Evolutionary conservation across 2,797 vertebrate species (phyloP).

Genomic region (Spinus pinus): DNA sequence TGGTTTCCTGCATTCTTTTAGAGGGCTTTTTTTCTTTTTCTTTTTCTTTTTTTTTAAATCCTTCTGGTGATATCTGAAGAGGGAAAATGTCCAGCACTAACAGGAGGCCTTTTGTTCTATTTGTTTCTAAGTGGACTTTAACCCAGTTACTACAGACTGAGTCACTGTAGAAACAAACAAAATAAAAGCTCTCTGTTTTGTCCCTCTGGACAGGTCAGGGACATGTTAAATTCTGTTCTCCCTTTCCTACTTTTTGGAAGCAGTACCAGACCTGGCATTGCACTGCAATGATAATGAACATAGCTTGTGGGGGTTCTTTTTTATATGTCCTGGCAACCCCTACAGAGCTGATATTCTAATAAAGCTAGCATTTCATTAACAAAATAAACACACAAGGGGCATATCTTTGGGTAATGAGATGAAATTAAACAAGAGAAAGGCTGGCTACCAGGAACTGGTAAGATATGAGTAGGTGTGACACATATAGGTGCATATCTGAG

Average conservation of each 20-base stretch:
- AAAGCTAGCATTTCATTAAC: constrained; percentile 35
- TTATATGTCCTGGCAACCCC: constrained; percentile 34
- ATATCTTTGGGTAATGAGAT: not conserved
- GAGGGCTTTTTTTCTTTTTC: constrained; percentile 5
- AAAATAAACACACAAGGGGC: constrained; percentile 1
- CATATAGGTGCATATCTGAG: not conserved
- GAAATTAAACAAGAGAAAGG: constrained; percentile 27
- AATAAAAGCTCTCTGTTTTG: constrained; percentile 75
- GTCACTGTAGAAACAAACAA: constrained; percentile 81
- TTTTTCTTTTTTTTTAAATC: constrained; percentile 49
- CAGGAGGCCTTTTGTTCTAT: constrained; percentile 81
- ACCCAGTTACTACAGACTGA: constrained; percentile 81
- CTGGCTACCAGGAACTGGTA: not conserved
- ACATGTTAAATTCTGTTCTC: constrained; percentile 58
- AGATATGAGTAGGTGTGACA: not conserved
- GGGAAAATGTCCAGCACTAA: constrained; percentile 81
- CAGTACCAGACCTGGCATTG: not conserved
- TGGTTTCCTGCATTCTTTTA: constrained; percentile 77
- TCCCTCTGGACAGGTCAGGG: constrained; percentile 71
- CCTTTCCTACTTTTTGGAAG: constrained; percentile 31
- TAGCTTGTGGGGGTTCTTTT: constrained; percentile 38
- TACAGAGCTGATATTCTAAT: constrained; percentile 17
- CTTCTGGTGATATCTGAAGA: constrained; percentile 79
- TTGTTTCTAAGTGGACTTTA: constrained; percentile 80
- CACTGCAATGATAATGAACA: constrained; percentile 26